A percentile compares a stretch with the other conserved stretches of the same genome.
Conservation (phyloP, 2,888 invertebrate genomes). For the Thelaira solivaga region DNA sequence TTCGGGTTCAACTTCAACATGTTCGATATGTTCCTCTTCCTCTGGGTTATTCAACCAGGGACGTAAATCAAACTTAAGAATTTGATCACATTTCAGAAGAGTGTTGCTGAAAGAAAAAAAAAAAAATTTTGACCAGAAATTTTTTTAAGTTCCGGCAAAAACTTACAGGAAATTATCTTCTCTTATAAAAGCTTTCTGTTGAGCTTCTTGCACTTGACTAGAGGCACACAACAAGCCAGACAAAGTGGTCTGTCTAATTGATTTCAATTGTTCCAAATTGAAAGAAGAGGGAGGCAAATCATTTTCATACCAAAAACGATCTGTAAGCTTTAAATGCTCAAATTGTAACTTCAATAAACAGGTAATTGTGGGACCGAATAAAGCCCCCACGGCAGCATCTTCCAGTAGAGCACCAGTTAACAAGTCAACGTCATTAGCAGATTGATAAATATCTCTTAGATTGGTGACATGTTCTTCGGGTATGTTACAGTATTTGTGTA, state of each 20-base stretch:
- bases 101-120: slow-evolving; percentile 80
- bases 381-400: slow-evolving; percentile 85
- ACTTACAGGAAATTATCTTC: slow-evolving; percentile 91
- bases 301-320: slow-evolving; percentile 97
- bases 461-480: slow-evolving; percentile 80
- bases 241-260: slow-evolving; percentile 87
- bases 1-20: slow-evolving; percentile 73
- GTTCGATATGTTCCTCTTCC: slow-evolving; percentile 69
- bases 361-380: slow-evolving; percentile 92
- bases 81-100: slow-evolving; percentile 85
- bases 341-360: slow-evolving; percentile 92
- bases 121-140: neutral
- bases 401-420: slow-evolving; percentile 91
- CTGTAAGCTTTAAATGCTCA: slow-evolving; percentile 87
- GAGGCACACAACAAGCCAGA: slow-evolving; percentile 89
- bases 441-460: slow-evolving; percentile 83
- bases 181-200: slow-evolving; percentile 90
- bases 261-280: slow-evolving; percentile 85
- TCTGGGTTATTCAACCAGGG: slow-evolving; percentile 81
- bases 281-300: slow-evolving; percentile 93
- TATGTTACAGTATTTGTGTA: slow-evolving; percentile 69
- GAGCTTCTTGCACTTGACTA: slow-evolving; percentile 83
- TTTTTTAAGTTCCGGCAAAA: neutral
- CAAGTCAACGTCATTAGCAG: slow-evolving; percentile 88
- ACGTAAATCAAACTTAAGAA: slow-evolving; percentile 82